Percentiles rank a stretch among this genome's conserved stretches.
These are phyloP conservation scores for Arctia plantaginis DNA, from an alignment of 2,888 invertebrate genomes.

Conservation along the genomic window DNA sequence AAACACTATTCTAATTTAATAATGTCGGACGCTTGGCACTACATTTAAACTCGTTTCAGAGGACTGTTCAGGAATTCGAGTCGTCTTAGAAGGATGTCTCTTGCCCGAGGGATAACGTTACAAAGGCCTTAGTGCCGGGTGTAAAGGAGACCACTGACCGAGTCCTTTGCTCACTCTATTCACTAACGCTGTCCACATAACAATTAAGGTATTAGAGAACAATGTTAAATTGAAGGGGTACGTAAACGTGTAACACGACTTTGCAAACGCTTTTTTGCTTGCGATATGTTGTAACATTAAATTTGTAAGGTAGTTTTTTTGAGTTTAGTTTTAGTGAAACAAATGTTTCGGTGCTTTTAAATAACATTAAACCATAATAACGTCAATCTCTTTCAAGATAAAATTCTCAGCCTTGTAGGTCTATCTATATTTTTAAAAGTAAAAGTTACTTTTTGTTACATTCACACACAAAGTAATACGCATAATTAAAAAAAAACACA, in stretches of 20 bases:
- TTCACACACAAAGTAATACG: background rate
- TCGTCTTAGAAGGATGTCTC: slow-evolving; percentile 46
- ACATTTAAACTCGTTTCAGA: slow-evolving; percentile 46
- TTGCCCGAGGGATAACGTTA: slow-evolving; percentile 48
- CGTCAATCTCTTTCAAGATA: background rate
- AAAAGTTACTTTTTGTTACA: background rate
- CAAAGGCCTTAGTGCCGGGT: slow-evolving; percentile 49
- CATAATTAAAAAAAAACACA: background rate
- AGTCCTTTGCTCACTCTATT: slow-evolving; percentile 23
- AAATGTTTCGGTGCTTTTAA: background rate
- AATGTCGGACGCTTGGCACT: slow-evolving; percentile 27
- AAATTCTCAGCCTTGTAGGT: background rate
- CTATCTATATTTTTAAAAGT: background rate
- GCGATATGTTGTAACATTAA: background rate
- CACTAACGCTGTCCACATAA: slow-evolving; percentile 35
- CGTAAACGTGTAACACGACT: slow-evolving; percentile 20
- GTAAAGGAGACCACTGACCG: slow-evolving; percentile 49
- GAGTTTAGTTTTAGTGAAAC: background rate
- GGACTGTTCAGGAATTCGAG: slow-evolving; percentile 39
- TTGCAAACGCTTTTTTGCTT: background rate
- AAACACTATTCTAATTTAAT: slow-evolving; percentile 32
- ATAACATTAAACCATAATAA: background rate
- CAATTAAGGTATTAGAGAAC: slow-evolving; percentile 43
- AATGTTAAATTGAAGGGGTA: slow-evolving; percentile 26
- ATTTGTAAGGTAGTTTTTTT: background rate